Evolutionary conservation across 2,113 vertebrate species (phyloP).

Genomic region (Macrotus californicus): DNA sequence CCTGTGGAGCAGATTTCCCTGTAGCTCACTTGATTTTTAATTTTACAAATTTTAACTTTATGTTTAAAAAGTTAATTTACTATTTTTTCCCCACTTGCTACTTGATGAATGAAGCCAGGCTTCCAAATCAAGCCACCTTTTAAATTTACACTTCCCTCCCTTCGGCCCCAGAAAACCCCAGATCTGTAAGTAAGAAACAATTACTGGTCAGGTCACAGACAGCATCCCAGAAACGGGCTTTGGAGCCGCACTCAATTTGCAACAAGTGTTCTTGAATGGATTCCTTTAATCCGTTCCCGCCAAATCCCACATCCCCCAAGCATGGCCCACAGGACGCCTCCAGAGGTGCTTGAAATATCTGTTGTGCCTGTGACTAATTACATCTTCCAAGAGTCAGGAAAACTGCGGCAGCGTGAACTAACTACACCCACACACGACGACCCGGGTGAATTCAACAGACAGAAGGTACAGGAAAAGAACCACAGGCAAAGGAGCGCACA

Average conservation of each 20-base stretch:
- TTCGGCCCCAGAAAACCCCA: constrained; percentile 49
- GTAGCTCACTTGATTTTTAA: constrained; percentile 49
- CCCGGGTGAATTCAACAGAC: background rate
- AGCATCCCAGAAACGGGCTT: constrained; percentile 29
- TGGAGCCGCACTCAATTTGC: constrained; percentile 30
- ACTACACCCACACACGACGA: background rate
- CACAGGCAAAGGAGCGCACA: accelerated
- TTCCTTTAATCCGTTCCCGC: background rate
- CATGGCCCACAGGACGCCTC: background rate
- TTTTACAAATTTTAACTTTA: constrained; percentile 58
- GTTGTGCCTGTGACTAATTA: constrained; percentile 48
- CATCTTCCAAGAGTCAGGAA: background rate
- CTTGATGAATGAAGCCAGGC: constrained; percentile 46
- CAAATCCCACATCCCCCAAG: background rate
- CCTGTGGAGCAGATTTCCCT: background rate
- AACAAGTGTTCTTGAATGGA: constrained; percentile 23
- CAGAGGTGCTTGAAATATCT: constrained; percentile 11
- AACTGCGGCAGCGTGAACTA: background rate
- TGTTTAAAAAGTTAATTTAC: constrained; percentile 33
- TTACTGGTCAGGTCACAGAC: background rate
- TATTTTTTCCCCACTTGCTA: constrained; percentile 52
- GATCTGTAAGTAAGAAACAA: constrained; percentile 59
- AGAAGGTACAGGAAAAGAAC: background rate
- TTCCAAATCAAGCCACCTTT: constrained; percentile 33
- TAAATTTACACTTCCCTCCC: background rate